Evolutionary conservation across 2,888 invertebrate genomes (phyloP).

Genomic region (Gastrophysa polygoni): DNA sequence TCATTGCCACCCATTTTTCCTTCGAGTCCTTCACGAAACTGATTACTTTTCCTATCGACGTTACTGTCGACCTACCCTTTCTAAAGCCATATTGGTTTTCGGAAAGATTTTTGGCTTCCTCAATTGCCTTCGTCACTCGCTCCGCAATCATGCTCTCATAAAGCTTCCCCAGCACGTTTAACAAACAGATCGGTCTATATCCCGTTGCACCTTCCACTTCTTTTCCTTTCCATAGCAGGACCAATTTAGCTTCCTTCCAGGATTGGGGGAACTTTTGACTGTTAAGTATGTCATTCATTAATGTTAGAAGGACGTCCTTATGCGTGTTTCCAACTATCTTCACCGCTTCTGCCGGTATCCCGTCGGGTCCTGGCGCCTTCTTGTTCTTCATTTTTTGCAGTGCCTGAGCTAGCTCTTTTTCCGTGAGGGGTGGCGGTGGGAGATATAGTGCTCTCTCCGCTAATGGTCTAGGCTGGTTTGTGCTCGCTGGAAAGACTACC

Average conservation of each 20-base stretch:
- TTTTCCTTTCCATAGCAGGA: slow-evolving; percentile 12
- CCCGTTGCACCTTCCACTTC: not conserved
- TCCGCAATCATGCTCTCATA: slow-evolving; percentile 8
- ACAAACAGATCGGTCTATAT: slow-evolving; percentile 13
- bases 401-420: not conserved
- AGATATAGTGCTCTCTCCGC: not conserved
- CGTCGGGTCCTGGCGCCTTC: not conserved
- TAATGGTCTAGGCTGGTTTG: not conserved
- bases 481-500: not conserved
- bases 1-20: not conserved
- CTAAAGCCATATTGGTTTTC: not conserved
- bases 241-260: slow-evolving; percentile 19
- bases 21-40: not conserved
- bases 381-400: not conserved
- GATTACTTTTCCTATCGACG: not conserved
- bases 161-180: slow-evolving; percentile 6
- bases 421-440: not conserved
- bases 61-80: not conserved
- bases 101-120: not conserved
- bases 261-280: slow-evolving; percentile 7
- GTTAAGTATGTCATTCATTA: slow-evolving; percentile 10
- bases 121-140: slow-evolving; percentile 9
- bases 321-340: not conserved
- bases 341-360: not conserved
- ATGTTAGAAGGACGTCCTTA: not conserved